A percentile compares a stretch with the other conserved stretches of the same genome.
Evolutionary conservation across 2,888 invertebrate genomes (phyloP).

Genomic region (Meta bourneti): DNA sequence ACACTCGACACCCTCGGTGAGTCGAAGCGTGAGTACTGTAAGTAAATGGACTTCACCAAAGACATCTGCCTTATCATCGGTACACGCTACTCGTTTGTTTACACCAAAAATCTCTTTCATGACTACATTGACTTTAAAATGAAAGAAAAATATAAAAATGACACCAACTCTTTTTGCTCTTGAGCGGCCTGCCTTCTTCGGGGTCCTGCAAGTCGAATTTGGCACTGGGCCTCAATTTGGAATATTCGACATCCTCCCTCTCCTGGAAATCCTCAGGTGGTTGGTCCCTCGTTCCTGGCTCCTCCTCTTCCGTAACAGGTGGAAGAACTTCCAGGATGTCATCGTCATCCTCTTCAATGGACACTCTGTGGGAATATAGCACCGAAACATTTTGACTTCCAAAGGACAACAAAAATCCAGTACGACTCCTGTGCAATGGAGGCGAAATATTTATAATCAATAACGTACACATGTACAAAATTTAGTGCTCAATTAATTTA

Average conservation of each 20-base stretch:
- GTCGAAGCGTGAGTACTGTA: no score
- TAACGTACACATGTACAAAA: no score
- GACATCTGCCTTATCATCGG: no score
- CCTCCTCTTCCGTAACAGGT: conserved; percentile 54
- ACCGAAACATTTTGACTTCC: neutral
- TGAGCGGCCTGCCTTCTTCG: conserved; percentile 54
- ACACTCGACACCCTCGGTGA: no score
- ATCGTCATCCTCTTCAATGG: conserved; percentile 58
- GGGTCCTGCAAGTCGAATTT: conserved; percentile 60
- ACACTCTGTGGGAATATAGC: conserved; percentile 20
- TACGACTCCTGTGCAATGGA: no score
- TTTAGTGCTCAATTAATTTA: no score
- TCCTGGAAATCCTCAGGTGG: conserved; percentile 6
- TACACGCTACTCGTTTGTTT: no score
- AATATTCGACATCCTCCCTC: neutral
- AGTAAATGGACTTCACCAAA: no score
- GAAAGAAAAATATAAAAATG: neutral
- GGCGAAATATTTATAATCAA: no score
- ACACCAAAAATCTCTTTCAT: no score
- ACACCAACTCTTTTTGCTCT: conserved; percentile 44
- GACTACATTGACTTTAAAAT: no score
- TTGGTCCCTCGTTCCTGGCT: neutral
- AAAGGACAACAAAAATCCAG: no score
- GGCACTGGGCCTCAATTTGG: conserved; percentile 31
- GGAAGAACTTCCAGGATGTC: conserved; percentile 66